Evolutionary conservation across 2,888 invertebrate genomes (phyloP).

Genomic region (Heliconius erato): DNA sequence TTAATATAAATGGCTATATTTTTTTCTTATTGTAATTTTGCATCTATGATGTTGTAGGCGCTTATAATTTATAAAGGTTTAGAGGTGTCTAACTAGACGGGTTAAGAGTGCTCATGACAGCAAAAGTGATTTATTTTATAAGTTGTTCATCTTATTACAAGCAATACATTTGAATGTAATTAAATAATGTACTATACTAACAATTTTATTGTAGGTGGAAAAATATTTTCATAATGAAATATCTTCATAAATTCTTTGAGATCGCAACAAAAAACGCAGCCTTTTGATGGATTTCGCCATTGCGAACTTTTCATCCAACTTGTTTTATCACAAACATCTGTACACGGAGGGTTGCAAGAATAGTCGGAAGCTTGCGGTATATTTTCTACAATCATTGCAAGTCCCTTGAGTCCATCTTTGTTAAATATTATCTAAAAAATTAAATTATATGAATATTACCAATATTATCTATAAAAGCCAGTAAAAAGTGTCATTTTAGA

Average conservation of each 20-base stretch:
- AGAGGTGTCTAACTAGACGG: too few species aligned
- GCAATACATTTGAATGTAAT: not conserved
- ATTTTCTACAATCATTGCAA: conserved; percentile 67
- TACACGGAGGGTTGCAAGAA: conserved; percentile 56
- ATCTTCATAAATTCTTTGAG: conserved; percentile 54
- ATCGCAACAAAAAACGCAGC: conserved; percentile 66
- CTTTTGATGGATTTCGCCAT: conserved; percentile 58
- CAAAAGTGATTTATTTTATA: too few species aligned
- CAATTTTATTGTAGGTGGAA: not conserved
- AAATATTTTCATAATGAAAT: conserved; percentile 28
- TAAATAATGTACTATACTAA: not conserved
- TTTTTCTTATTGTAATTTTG: too few species aligned
- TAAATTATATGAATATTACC: not conserved
- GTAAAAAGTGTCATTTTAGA: too few species aligned
- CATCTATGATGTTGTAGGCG: too few species aligned
- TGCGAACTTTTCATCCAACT: conserved; percentile 60
- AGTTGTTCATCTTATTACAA: not conserved
- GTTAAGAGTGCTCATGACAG: too few species aligned
- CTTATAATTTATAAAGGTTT: too few species aligned
- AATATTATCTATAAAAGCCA: too few species aligned
- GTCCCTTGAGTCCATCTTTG: conserved; percentile 46
- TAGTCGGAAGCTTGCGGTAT: conserved; percentile 53
- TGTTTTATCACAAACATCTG: conserved; percentile 59
- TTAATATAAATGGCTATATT: too few species aligned
- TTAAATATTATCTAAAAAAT: conserved; percentile 61